phyloP scores from a whole-genome alignment of 23 tunicate genomes.

The Ascidia mentula region DNA sequence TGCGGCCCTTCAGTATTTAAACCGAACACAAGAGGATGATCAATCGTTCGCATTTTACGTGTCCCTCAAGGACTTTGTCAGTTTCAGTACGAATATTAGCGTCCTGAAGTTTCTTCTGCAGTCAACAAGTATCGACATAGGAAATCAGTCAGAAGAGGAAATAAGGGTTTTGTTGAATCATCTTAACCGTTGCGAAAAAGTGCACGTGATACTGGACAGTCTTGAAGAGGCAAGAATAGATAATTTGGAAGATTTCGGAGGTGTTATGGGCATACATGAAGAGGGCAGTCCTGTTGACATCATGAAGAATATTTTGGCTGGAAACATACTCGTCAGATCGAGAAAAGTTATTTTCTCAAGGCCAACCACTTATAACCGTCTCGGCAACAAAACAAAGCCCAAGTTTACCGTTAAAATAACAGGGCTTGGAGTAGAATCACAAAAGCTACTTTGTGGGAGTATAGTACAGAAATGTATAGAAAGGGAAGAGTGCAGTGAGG shows the following conservation, averaged over 20 bases:
- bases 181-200: not conserved
- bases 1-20: not conserved
- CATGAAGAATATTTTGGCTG: not conserved
- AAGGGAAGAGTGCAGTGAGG: not conserved
- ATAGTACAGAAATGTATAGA: not conserved
- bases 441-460: not conserved
- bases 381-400: not conserved
- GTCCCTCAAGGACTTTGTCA: not conserved
- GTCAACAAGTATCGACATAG: not conserved
- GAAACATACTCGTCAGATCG: not conserved
- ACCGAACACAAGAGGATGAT: not conserved
- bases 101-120: not conserved
- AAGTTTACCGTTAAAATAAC: not conserved
- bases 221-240: not conserved
- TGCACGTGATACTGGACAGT: not conserved
- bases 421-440: not conserved
- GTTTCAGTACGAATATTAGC: not conserved
- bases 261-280: not conserved
- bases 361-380: not conserved
- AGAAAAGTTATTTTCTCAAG: not conserved
- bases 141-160: not conserved
- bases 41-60: not conserved
- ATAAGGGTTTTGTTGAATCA: not conserved
- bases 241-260: not conserved
- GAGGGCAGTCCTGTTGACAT: not conserved